phyloP scores from a whole-genome alignment of 1,140 invertebrate species.

The Temnothorax nylanderi region DNA sequence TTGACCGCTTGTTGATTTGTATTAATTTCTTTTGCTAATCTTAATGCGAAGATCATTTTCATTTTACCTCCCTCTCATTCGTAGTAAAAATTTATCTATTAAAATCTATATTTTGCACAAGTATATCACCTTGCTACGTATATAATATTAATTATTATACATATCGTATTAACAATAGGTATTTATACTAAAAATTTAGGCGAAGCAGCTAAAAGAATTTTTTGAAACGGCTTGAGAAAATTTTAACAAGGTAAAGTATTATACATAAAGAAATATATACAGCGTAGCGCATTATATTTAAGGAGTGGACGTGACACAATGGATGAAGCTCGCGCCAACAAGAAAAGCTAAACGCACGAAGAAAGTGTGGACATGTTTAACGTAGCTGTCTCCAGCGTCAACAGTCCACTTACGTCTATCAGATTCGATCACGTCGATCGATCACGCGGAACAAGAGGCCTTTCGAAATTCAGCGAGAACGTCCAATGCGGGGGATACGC shows the following conservation, averaged over 20 bases:
- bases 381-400: background rate
- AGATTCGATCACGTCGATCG: constrained; percentile 13
- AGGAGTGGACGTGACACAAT: background rate
- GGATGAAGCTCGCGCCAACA: background rate
- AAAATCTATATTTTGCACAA: background rate
- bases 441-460: constrained; percentile 17
- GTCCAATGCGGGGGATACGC: background rate
- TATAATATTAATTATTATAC: background rate
- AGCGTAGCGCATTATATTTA: background rate
- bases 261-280: background rate
- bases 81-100: background rate
- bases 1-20: background rate
- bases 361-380: constrained; percentile 20
- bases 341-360: background rate
- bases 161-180: background rate
- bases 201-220: background rate
- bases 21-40: background rate
- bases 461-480: constrained; percentile 21
- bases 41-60: background rate
- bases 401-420: constrained; percentile 25
- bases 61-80: background rate
- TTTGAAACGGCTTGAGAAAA: background rate
- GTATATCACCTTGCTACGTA: background rate
- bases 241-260: background rate
- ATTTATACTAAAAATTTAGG: background rate